These are phyloP conservation scores for Enteromius afrohamiltoni DNA, from an alignment of 2,797 vertebrate species.

Conservation along the genomic window DNA sequence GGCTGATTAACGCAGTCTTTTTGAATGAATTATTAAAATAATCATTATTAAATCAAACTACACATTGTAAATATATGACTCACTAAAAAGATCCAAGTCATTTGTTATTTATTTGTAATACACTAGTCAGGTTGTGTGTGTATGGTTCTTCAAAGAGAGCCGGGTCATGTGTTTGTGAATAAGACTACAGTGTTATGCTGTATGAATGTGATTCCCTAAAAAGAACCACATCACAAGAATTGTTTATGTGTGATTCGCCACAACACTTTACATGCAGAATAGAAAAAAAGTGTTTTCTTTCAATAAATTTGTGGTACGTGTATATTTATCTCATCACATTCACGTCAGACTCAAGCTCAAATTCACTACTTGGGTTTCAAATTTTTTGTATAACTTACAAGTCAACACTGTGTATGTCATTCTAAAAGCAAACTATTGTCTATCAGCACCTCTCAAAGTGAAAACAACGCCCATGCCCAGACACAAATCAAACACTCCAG, in stretches of 20 bases:
- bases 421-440: constrained; percentile 26
- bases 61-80: neutral
- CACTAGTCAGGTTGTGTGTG: neutral
- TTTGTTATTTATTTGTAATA: neutral
- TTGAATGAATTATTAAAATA: neutral
- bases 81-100: neutral
- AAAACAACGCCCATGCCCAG: constrained; percentile 34
- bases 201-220: neutral
- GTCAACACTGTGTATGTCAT: constrained; percentile 20
- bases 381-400: neutral
- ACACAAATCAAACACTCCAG: constrained; percentile 13
- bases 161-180: neutral
- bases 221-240: neutral
- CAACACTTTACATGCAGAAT: neutral
- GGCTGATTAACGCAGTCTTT: neutral
- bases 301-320: neutral
- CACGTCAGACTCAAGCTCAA: constrained; percentile 3
- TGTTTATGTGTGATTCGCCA: neutral
- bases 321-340: constrained; percentile 4
- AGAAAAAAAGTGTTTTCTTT: constrained; percentile 1
- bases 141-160: neutral
- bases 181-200: neutral
- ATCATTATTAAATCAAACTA: neutral
- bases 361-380: neutral
- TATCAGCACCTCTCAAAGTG: neutral